phyloP scores from a whole-genome alignment of 2,888 invertebrate species.

The Peribatodes rhomboidaria region DNA sequence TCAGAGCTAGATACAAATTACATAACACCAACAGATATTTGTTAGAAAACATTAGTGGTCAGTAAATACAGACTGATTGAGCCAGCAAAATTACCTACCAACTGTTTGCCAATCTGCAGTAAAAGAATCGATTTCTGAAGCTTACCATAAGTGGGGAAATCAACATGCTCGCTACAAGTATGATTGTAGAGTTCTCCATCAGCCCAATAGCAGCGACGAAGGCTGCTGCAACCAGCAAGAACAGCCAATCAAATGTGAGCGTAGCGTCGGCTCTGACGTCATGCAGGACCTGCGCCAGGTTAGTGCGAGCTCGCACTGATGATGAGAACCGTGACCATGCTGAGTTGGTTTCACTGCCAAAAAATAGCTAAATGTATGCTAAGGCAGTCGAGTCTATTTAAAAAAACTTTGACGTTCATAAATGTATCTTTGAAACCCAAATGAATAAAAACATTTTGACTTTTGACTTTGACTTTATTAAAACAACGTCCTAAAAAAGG shows the following conservation, averaged over 20 bases:
- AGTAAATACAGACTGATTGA: too few species aligned
- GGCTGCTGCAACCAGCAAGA: constrained; percentile 90
- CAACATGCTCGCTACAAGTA: constrained; percentile 92
- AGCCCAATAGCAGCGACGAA: constrained; percentile 91
- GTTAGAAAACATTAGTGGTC: too few species aligned
- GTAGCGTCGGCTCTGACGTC: constrained; percentile 89
- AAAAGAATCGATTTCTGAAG: background rate
- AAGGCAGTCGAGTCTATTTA: background rate
- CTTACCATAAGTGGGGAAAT: constrained; percentile 92
- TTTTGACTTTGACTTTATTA: too few species aligned
- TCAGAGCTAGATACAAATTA: too few species aligned
- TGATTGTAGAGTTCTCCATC: constrained; percentile 91
- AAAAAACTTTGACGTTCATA: background rate
- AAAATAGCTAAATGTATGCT: constrained; percentile 10
- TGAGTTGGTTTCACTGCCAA: constrained; percentile 52
- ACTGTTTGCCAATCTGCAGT: too few species aligned
- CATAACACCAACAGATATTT: too few species aligned
- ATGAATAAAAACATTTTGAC: background rate
- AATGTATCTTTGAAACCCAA: background rate
- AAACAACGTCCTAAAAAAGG: too few species aligned
- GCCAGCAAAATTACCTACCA: too few species aligned
- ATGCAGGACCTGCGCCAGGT: constrained; percentile 90
- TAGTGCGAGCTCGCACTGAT: constrained; percentile 89
- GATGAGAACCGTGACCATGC: constrained; percentile 89
- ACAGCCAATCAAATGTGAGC: constrained; percentile 92